A percentile compares a stretch with the other conserved stretches of the same genome.
phyloP scores from a whole-genome alignment of 1,140 invertebrate genomes.

The Megathymus violae region DNA sequence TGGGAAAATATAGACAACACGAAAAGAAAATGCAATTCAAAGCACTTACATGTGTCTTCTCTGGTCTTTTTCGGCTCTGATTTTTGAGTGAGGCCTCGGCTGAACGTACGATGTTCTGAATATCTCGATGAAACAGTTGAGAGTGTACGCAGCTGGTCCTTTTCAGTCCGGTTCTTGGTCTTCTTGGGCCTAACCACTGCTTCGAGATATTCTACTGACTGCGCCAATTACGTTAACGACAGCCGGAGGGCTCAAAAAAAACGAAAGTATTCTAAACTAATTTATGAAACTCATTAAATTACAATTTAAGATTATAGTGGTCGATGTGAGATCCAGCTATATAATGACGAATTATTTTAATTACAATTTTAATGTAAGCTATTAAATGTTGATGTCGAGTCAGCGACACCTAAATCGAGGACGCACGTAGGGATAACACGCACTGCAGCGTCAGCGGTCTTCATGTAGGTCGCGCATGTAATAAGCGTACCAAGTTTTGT shows the following conservation, averaged over 20 bases:
- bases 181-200: neutral
- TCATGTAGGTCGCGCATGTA: no score
- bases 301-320: no score
- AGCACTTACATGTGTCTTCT: constrained; percentile 20
- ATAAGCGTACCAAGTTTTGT: no score
- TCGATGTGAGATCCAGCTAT: no score
- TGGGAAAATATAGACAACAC: no score
- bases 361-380: no score
- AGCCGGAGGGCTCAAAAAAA: constrained; percentile 17
- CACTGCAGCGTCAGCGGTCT: no score
- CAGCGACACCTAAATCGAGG: no score
- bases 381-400: no score
- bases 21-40: constrained; percentile 16
- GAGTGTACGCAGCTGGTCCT: constrained; percentile 5
- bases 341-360: no score
- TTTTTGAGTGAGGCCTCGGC: constrained; percentile 14
- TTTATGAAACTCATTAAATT: no score
- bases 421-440: no score
- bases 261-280: neutral
- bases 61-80: constrained; percentile 8
- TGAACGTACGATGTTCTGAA: neutral
- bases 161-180: constrained; percentile 1
- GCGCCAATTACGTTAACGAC: constrained; percentile 12
- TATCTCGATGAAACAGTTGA: constrained; percentile 10
- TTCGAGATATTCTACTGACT: constrained; percentile 17